Evolutionary conservation across 1,140 invertebrate genomes (phyloP).

Genomic region (Drosophila bipectinata): DNA sequence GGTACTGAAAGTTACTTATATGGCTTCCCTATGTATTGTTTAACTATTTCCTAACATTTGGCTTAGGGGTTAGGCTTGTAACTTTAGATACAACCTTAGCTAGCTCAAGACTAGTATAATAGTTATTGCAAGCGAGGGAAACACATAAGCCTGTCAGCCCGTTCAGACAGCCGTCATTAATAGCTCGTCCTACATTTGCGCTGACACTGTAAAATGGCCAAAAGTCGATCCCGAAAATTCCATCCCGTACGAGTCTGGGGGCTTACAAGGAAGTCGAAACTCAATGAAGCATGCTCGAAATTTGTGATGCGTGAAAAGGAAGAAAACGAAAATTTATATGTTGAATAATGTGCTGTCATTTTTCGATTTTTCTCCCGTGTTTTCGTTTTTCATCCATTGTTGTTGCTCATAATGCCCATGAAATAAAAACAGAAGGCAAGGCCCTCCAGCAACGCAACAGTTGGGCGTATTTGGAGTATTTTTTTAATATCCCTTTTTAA

Average conservation of each 20-base stretch:
- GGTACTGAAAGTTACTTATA: not conserved
- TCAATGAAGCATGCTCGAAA: conserved; percentile 75
- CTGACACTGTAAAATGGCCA: conserved; percentile 65
- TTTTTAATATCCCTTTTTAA: conserved; percentile 5
- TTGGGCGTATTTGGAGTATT: conserved; percentile 24
- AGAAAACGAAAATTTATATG: conserved; percentile 50
- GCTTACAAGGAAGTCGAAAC: conserved; percentile 53
- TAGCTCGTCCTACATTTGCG: conserved; percentile 66
- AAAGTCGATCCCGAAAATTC: conserved; percentile 32
- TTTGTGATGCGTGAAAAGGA: conserved; percentile 67
- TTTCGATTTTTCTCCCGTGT: conserved; percentile 27
- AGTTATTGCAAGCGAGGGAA: not conserved
- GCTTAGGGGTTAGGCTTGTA: not conserved
- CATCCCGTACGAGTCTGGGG: conserved; percentile 18
- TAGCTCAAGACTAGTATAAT: not conserved
- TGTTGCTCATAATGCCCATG: conserved; percentile 49
- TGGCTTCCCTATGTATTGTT: too few species aligned
- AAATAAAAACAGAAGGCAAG: conserved; percentile 17
- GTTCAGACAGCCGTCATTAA: conserved; percentile 59
- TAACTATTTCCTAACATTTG: too few species aligned
- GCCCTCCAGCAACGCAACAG: conserved; percentile 42
- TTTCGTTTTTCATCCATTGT: conserved; percentile 7
- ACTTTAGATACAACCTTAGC: too few species aligned
- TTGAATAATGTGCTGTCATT: conserved; percentile 61
- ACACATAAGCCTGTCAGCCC: conserved; percentile 22